Evolutionary conservation across 2,797 vertebrate genomes (phyloP), one percentile per base, ranked within the genome.

Genomic region (Gobio occitaniae): DNA sequence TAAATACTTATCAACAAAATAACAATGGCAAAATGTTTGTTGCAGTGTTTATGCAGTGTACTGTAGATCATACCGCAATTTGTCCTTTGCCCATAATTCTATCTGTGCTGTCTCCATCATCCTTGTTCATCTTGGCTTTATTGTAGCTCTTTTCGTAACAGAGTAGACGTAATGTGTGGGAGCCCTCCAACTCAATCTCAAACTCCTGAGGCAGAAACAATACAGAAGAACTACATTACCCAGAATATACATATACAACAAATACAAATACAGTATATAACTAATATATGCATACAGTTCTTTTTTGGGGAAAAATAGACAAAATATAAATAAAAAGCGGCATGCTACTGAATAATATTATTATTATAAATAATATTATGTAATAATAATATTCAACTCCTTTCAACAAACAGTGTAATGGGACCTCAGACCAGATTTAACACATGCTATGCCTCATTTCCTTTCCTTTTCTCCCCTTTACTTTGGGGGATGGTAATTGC

Each of bases 101-200:
- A 90, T 97, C 97, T 0, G 94, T 94, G 87, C 91, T 94, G 83
- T 97, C 97, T 9, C 94, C 93, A 0, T 97, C 96, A 52, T 97
- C 97, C 92, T 95, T 97, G 91, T 93, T 86, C 59, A 94, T 92
- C 89, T 94, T 96, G 36, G 89, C 94, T 92, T 96, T 97, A 91
- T 96, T 96, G 93, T 97, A 96, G 89, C 96, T 95, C 87, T 97
- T 97, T 78, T 97, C 96, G 0, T 97, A 97, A 90, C 97, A 97
- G 52, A 97, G 91, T 77, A 97, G 94, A 86, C 97, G 91, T 90
- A 97, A 89, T 2, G 95, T 97, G 84, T 97, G 97, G 0, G 97
- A 97, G 82, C 97, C 97, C 90, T 97, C 97, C 89, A 97, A 93
- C 88, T 97, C 97, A 2, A 97, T 97, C 92, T 97, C 97, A 85